A percentile compares a stretch with the other conserved stretches of the same genome.
Evolutionary conservation across 2,888 invertebrate genomes (phyloP).

Genomic region (Myopa testacea): DNA sequence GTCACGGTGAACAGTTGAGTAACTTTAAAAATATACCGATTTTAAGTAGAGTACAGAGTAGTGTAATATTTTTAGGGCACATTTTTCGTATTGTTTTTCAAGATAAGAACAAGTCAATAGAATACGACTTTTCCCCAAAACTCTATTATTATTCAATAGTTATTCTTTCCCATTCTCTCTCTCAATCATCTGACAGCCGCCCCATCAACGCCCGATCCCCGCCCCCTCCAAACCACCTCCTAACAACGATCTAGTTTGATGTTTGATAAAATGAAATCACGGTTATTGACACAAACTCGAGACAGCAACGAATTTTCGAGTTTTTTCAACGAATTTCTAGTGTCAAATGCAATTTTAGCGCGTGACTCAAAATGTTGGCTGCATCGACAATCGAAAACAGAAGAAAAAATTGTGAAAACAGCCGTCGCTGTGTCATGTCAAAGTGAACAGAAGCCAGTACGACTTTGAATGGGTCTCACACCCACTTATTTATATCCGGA

Average conservation of each 20-base stretch:
- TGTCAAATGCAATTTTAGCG: neutral
- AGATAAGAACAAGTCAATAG: no score
- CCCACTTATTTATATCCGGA: neutral
- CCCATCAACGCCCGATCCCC: no score
- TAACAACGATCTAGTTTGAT: neutral
- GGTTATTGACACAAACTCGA: neutral
- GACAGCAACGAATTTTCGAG: neutral
- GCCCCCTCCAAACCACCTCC: neutral
- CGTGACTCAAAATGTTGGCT: neutral
- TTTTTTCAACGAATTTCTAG: neutral
- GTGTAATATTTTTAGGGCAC: no score
- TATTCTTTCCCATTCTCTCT: no score
- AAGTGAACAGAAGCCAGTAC: neutral
- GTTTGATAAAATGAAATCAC: neutral
- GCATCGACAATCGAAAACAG: neutral
- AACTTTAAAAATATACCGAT: no score
- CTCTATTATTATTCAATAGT: no score
- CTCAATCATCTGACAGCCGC: no score
- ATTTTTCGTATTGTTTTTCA: no score
- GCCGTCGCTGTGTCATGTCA: neutral
- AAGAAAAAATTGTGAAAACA: neutral
- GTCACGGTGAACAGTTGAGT: neutral
- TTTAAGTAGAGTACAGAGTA: no score
- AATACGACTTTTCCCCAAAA: no score
- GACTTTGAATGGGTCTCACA: neutral